These are phyloP conservation scores for Tiliacea aurago DNA, from an alignment of 2,888 invertebrate genomes.

Conservation along the genomic window DNA sequence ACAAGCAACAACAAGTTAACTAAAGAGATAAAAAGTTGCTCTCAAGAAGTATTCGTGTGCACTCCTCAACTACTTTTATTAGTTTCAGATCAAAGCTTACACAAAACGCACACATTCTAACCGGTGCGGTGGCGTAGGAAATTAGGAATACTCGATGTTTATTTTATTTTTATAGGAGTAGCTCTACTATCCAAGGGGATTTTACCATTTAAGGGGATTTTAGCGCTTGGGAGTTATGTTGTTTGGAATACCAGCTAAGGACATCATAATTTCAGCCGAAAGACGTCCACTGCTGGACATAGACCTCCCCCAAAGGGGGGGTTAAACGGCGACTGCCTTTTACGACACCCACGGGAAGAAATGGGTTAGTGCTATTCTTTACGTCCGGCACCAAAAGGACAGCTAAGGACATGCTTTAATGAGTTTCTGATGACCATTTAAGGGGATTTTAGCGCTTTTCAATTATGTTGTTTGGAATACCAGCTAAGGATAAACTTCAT, in stretches of 20 bases:
- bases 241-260: not conserved
- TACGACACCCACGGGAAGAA: no score
- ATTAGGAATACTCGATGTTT: conserved; percentile 19
- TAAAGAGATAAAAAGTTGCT: conserved; percentile 71
- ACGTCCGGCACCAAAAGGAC: no score
- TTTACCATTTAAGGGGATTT: conserved; percentile 11
- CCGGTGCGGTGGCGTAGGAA: conserved; percentile 12
- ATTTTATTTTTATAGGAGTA: conserved; percentile 32
- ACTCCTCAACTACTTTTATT: conserved; percentile 71
- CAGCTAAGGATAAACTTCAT: no score
- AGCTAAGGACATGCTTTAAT: no score
- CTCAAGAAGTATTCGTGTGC: conserved; percentile 53
- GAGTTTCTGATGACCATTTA: no score
- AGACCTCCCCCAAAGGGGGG: no score
- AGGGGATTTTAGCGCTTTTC: no score
- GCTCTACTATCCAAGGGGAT: conserved; percentile 6
- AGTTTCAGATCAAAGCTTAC: conserved; percentile 67
- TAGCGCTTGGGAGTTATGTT: conserved; percentile 2
- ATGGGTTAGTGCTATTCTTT: no score
- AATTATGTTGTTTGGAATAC: no score
- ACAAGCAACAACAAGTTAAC: conserved; percentile 65
- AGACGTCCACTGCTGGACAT: no score
- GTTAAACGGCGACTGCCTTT: no score
- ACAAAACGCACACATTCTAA: conserved; percentile 47
- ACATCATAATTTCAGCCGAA: no score